Percentiles rank a stretch among this genome's conserved stretches.
phyloP scores from a whole-genome alignment of 2,113 vertebrate species.

The Malurus elegans region DNA sequence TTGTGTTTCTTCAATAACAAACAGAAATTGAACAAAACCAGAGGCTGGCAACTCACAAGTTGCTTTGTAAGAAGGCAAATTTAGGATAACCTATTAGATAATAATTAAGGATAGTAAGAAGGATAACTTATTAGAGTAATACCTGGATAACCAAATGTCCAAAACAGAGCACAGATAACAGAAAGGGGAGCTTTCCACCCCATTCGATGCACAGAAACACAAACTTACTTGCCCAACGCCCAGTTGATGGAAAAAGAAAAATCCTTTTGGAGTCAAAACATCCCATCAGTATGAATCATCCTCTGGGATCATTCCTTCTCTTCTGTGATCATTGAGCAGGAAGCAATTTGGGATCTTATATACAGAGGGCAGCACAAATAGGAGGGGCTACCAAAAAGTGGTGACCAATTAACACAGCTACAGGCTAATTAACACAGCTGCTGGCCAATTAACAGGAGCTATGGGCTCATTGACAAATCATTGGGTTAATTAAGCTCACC shows the following conservation, averaged over 20 bases:
- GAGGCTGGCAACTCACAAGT: not conserved
- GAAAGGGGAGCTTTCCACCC: not conserved
- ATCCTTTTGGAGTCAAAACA: not conserved
- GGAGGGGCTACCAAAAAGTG: not conserved
- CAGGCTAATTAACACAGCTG: too few relatives aligned
- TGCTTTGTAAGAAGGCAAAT: not conserved
- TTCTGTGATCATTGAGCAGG: not conserved
- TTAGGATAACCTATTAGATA: not conserved
- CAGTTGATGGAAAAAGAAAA: not conserved
- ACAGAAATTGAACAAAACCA: not conserved
- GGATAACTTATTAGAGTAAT: not conserved
- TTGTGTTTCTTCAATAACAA: not conserved
- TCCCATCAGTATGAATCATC: not conserved
- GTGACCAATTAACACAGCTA: not conserved
- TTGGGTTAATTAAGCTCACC: not conserved
- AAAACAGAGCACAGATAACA: not conserved
- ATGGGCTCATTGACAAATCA: too few relatives aligned
- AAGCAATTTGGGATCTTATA: rapidly evolving
- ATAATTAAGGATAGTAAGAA: too few relatives aligned
- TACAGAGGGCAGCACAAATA: rapidly evolving
- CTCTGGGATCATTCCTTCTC: not conserved
- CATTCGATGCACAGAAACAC: not conserved
- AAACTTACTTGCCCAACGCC: not conserved
- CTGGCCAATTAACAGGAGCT: too few relatives aligned
- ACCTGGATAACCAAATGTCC: not conserved